phyloP scores from a whole-genome alignment of 2,888 invertebrate genomes.

The Nephrocerus scutellatus region DNA sequence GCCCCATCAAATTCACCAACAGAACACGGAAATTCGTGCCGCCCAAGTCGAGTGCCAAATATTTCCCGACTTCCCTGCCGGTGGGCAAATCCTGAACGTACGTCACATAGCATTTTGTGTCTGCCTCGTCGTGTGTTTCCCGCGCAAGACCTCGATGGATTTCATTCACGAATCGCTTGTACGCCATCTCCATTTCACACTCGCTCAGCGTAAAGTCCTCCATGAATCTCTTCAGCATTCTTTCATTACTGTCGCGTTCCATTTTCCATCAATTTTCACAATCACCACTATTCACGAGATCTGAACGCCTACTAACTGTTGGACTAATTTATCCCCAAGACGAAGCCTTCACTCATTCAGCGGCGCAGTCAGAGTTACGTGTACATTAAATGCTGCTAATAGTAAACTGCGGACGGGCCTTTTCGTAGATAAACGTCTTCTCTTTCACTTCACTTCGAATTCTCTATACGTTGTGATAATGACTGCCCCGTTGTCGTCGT shows the following conservation, averaged over 20 bases:
- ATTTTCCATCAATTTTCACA: slow-evolving; percentile 24
- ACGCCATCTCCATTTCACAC: slow-evolving; percentile 68
- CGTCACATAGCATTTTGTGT: slow-evolving; percentile 89
- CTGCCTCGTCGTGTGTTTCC: slow-evolving; percentile 65
- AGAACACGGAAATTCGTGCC: slow-evolving; percentile 97
- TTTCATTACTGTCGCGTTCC: slow-evolving; percentile 8
- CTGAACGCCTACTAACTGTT: too few relatives aligned
- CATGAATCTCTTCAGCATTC: slow-evolving; percentile 36
- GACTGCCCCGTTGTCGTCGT: too few relatives aligned
- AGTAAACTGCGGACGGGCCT: too few relatives aligned
- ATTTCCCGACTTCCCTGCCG: slow-evolving; percentile 88
- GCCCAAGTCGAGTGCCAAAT: slow-evolving; percentile 91
- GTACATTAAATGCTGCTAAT: too few relatives aligned
- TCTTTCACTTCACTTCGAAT: too few relatives aligned
- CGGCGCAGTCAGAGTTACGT: too few relatives aligned
- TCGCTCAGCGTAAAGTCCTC: slow-evolving; percentile 69
- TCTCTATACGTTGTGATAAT: too few relatives aligned
- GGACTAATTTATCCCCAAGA: too few relatives aligned
- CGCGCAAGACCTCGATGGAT: slow-evolving; percentile 71
- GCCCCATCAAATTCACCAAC: slow-evolving; percentile 71
- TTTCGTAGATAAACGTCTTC: too few relatives aligned
- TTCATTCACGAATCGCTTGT: slow-evolving; percentile 65
- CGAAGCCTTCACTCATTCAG: too few relatives aligned
- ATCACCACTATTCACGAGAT: too few relatives aligned
- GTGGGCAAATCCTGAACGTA: slow-evolving; percentile 92